These are phyloP conservation scores for Orchestia grillus DNA, from an alignment of 1,140 invertebrate genomes.

Conservation along the genomic window DNA sequence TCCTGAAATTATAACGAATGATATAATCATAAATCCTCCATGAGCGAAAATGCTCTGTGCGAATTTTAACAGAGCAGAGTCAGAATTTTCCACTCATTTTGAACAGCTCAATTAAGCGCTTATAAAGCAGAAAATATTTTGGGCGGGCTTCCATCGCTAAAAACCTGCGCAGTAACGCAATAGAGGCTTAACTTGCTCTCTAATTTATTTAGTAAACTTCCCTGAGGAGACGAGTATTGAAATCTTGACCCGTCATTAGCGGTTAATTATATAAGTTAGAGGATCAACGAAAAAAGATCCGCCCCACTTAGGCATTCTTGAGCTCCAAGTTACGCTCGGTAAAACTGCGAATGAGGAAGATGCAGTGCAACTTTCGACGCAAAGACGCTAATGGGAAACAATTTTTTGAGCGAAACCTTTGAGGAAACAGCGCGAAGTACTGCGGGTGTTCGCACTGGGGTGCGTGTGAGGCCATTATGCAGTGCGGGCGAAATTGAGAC, in stretches of 20 bases:
- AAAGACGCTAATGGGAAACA: constrained; percentile 43
- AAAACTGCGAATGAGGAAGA: constrained; percentile 19
- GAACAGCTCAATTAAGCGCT: background rate
- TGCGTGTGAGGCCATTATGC: background rate
- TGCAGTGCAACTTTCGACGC: constrained; percentile 18
- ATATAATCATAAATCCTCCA: too few relatives aligned
- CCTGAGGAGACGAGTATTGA: constrained; percentile 37
- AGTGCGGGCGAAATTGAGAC: background rate
- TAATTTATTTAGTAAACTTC: constrained; percentile 21
- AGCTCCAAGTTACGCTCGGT: background rate
- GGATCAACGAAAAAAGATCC: constrained; percentile 28
- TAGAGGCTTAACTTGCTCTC: constrained; percentile 18
- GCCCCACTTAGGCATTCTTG: constrained; percentile 52
- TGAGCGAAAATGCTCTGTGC: background rate
- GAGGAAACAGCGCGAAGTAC: background rate
- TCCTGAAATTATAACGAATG: too few relatives aligned
- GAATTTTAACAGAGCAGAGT: background rate
- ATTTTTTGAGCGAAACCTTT: background rate
- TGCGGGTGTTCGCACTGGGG: background rate
- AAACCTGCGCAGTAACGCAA: constrained; percentile 19
- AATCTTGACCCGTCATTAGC: constrained; percentile 55
- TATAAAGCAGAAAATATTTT: background rate
- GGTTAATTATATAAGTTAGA: constrained; percentile 54
- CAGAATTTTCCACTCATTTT: background rate
- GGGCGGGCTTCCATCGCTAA: background rate